These are phyloP conservation scores for Rhynchotus rufescens DNA, from an alignment of 2,797 vertebrate species.

Conservation along the genomic window DNA sequence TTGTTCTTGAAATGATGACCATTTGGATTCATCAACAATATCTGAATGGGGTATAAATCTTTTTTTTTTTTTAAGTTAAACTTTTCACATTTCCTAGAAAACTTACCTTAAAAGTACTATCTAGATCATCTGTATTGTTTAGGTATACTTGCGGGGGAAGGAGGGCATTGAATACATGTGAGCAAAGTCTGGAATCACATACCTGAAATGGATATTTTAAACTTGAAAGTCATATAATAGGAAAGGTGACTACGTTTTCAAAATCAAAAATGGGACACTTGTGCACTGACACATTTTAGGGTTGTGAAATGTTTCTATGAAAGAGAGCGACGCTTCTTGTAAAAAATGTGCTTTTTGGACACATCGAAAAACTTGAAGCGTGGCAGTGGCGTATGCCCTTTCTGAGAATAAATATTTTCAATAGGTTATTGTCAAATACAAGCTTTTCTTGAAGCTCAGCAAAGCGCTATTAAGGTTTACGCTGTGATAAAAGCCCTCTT, in stretches of 20 bases:
- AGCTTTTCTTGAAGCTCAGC: neutral
- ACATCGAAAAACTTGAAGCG: neutral
- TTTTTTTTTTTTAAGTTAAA: neutral
- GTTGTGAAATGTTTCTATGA: conserved; percentile 7
- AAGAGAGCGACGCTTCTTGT: neutral
- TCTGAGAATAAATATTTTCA: neutral
- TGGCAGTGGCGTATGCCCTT: neutral
- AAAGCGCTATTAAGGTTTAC: neutral
- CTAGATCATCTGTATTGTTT: neutral
- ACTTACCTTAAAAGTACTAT: neutral
- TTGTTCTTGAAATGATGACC: neutral
- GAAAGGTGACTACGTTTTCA: neutral
- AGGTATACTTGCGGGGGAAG: neutral
- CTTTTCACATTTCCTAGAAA: neutral
- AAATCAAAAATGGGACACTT: neutral
- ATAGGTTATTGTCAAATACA: neutral
- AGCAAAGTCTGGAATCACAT: neutral
- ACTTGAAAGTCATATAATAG: neutral
- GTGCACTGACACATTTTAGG: neutral
- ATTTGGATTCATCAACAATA: neutral
- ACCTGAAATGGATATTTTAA: neutral
- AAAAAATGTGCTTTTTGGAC: neutral
- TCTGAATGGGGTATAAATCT: neutral
- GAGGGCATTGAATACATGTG: neutral
- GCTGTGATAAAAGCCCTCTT: neutral